phyloP scores from a whole-genome alignment of 64 coral and sea anemone species.

The Trachythela sp. region DNA sequence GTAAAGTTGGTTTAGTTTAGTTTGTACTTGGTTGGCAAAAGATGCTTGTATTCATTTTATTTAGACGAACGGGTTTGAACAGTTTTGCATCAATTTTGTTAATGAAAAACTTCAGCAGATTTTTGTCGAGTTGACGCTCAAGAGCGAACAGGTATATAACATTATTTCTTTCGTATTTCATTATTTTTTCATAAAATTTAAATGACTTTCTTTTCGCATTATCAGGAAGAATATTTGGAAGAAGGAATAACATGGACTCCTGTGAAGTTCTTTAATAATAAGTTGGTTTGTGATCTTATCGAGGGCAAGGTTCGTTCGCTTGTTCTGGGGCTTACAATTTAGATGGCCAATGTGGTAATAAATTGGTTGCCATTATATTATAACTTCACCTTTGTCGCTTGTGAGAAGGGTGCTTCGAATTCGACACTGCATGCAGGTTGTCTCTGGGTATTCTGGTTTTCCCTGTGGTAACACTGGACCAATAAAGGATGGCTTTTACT shows the following conservation, averaged over 20 bases:
- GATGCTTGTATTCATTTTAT: constrained; percentile 32
- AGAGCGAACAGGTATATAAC: constrained; percentile 80
- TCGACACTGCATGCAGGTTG: too few relatives aligned
- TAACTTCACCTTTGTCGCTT: too few relatives aligned
- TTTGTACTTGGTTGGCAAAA: too few relatives aligned
- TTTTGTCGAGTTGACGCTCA: constrained; percentile 91
- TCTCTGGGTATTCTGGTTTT: too few relatives aligned
- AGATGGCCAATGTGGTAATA: too few relatives aligned
- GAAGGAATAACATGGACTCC: constrained; percentile 86
- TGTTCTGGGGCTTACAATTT: too few relatives aligned
- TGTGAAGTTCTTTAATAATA: constrained; percentile 91
- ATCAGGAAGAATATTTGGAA: constrained; percentile 73
- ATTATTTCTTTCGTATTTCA: neutral
- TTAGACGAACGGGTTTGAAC: constrained; percentile 89
- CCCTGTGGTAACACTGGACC: too few relatives aligned
- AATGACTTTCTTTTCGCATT: neutral
- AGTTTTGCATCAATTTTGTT: constrained; percentile 98
- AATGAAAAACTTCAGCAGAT: constrained; percentile 97
- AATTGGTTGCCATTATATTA: too few relatives aligned
- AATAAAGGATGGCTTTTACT: too few relatives aligned
- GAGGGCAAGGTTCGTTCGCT: constrained; percentile 66
- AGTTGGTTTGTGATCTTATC: constrained; percentile 75
- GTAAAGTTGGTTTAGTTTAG: too few relatives aligned
- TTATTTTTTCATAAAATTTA: neutral
- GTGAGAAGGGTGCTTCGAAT: too few relatives aligned